phyloP scores from a whole-genome alignment of 2,797 vertebrate genomes.

The Clarias pachynema region DNA sequence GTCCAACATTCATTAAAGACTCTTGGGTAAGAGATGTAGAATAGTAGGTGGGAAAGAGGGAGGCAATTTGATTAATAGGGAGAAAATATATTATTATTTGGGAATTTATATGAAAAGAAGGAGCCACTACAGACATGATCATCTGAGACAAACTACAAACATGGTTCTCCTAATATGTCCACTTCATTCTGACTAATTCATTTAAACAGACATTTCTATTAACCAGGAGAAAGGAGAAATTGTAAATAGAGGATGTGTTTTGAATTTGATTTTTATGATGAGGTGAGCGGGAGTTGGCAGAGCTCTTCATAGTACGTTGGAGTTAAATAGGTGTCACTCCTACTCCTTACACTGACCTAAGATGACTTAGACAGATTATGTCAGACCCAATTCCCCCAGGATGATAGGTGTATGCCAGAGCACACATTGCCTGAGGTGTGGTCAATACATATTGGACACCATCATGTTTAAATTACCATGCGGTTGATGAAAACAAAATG shows the following conservation, averaged over 20 bases:
- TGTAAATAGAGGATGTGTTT: background rate
- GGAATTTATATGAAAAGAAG: background rate
- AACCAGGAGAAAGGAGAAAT: background rate
- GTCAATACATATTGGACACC: background rate
- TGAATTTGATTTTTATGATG: background rate
- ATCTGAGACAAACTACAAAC: no score
- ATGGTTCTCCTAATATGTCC: background rate
- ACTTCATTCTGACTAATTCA: background rate
- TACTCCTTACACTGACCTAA: constrained; percentile 67
- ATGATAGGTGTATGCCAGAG: background rate
- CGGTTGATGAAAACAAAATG: background rate
- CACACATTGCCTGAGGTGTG: background rate
- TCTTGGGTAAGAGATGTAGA: background rate
- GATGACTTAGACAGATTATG: constrained; percentile 80
- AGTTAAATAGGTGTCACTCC: constrained; percentile 72
- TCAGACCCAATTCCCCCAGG: constrained; percentile 73
- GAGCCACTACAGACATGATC: background rate
- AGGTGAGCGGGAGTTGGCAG: background rate
- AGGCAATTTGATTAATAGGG: background rate
- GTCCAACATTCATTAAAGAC: background rate
- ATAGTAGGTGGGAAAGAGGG: background rate
- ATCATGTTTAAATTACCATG: constrained; percentile 19
- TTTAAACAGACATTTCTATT: background rate
- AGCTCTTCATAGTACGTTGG: constrained; percentile 60
- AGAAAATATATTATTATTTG: background rate